These are phyloP conservation scores for Rhinolophus ferrumequinum DNA, from an alignment of 2,113 vertebrate genomes.

Conservation along the genomic window DNA sequence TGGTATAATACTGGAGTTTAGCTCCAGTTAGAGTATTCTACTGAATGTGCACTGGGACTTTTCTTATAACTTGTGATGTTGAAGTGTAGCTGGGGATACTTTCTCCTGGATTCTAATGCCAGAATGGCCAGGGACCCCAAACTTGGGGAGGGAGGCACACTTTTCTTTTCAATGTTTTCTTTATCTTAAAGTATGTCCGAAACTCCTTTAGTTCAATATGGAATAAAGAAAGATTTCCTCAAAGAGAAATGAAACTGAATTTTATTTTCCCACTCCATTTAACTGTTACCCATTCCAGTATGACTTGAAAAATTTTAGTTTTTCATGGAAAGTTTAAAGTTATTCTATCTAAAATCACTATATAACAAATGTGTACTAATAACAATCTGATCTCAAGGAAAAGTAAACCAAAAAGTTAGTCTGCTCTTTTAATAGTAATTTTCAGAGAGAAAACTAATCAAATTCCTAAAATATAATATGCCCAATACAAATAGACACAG, in stretches of 20 bases:
- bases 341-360: neutral
- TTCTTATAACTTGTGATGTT: neutral
- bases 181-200: neutral
- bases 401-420: conserved; percentile 19
- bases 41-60: neutral
- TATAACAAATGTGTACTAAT: neutral
- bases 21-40: neutral
- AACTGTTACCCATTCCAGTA: neutral
- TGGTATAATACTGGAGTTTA: neutral
- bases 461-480: neutral
- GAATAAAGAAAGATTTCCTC: neutral
- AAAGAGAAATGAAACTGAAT: neutral
- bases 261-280: neutral
- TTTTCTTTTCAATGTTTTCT: neutral
- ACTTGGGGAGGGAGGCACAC: neutral
- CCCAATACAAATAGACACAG: neutral
- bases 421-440: conserved; percentile 5
- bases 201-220: neutral
- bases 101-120: neutral
- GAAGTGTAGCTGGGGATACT: neutral
- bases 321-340: neutral
- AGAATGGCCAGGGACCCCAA: neutral
- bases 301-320: neutral
- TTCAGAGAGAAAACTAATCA: conserved; percentile 6
- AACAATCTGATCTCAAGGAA: neutral